These are phyloP conservation scores for Glaucidium brasilianum DNA, from an alignment of 2,113 vertebrate species.

Conservation along the genomic window DNA sequence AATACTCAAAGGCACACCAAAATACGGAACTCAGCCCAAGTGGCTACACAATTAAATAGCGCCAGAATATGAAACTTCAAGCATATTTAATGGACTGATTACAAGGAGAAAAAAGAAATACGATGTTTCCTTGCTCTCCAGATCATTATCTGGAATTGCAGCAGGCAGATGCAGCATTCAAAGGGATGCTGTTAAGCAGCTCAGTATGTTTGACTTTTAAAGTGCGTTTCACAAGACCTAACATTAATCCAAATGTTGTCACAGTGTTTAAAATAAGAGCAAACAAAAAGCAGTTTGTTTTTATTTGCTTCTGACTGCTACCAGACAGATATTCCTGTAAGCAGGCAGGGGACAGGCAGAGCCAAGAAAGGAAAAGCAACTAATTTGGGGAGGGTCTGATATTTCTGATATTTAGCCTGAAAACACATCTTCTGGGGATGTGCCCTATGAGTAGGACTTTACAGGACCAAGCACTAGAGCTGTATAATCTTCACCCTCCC, in stretches of 20 bases:
- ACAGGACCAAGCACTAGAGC: neutral
- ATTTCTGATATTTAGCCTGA: neutral
- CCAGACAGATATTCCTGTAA: neutral
- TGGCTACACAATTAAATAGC: neutral
- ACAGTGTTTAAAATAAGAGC: neutral
- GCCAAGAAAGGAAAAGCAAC: neutral
- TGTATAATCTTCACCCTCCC: neutral
- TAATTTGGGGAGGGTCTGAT: neutral
- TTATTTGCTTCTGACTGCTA: conserved; percentile 12
- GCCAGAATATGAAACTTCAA: neutral
- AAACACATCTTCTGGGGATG: neutral
- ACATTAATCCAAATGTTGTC: conserved; percentile 29
- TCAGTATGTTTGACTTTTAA: conserved; percentile 25
- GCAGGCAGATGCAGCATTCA: conserved; percentile 20
- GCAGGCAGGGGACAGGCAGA: neutral
- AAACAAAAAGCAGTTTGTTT: conserved; percentile 26
- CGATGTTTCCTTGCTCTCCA: neutral
- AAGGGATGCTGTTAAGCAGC: conserved; percentile 29
- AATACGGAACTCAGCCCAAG: neutral
- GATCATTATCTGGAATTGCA: conserved; percentile 8
- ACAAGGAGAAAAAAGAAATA: neutral
- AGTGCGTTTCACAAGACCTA: conserved; percentile 35
- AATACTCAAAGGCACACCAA: neutral
- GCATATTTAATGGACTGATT: neutral
- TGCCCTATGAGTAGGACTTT: neutral